Evolutionary conservation across 2,888 invertebrate species (phyloP), one percentile per base, ranked within the genome.

Genomic region (Meghimatium bilineatum): DNA sequence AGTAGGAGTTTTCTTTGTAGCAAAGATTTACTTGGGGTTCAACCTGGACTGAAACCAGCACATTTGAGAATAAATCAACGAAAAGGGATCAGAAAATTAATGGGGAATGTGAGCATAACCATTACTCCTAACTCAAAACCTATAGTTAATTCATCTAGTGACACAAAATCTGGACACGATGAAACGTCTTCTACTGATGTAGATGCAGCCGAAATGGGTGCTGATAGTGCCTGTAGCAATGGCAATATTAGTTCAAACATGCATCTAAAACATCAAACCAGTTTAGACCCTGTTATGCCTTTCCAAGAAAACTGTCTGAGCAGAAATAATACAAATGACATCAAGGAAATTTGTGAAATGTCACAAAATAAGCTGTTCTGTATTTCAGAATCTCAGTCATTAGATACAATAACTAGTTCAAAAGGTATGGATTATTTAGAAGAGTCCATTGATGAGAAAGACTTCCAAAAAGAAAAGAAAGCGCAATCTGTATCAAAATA

Each of bases 1-100:
- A 86, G 87, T 38, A 84, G 91, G 80, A 91, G 91, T 83, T 91
- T 90, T 79, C 80, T 91, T 32, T 86, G 88, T 17, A 85, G 88
- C 12, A 63, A 84, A 8, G 69, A 86, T 2, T 83, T 86, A 52
- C 74, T 89, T 52, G 85, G 80, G 14, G 83, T 88, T 34, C 88
- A 88, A 85, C 90, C 90, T 12, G 88, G 88, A 17, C 86, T 87
- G 76, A 87, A 87, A 77, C 88, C 88, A 1, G 67, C 82, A n/a
- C 74, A 60, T 26, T 69, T 72, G 69, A 87, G 77, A 80, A 34
- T 72, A 26, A 79, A 83, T 36, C 63, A 26, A 44, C 85, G 63
- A 67, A 79, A 60, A 82, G 66, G 32, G 34, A 69, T 67, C n/a
- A 81, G 82, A 60, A 86, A 80, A 32, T 34, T 69, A 17, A 12